Percentiles rank a stretch among this genome's conserved stretches.
These are phyloP conservation scores for Alloscopus bannaensis DNA, from an alignment of 2,888 invertebrate genomes.

Conservation along the genomic window DNA sequence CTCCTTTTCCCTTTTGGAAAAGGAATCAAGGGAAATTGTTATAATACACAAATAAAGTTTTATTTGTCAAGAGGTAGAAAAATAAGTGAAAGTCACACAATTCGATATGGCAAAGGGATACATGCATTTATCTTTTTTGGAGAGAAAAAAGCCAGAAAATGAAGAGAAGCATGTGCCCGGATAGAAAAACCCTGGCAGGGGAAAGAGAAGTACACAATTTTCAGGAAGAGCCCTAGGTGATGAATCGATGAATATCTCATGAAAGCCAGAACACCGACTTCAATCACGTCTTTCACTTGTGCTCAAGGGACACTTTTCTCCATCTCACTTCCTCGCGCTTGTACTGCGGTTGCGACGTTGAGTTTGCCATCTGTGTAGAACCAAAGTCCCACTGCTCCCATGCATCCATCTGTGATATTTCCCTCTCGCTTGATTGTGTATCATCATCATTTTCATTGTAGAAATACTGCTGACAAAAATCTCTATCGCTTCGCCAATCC, in stretches of 20 bases:
- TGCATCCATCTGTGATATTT: too few relatives aligned
- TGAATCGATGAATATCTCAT: conserved; percentile 59
- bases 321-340: conserved; percentile 38
- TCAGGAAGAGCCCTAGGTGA: conserved; percentile 39
- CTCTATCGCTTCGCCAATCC: background rate
- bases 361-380: too few relatives aligned
- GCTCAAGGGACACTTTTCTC: conserved; percentile 54
- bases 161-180: conserved; percentile 11
- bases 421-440: background rate
- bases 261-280: conserved; percentile 56
- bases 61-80: background rate
- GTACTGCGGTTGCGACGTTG: too few relatives aligned
- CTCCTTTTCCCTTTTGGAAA: conserved; percentile 10
- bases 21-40: conserved; percentile 38
- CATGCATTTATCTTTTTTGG: conserved; percentile 29
- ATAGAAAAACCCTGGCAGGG: background rate
- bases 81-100: too few relatives aligned
- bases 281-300: conserved; percentile 49
- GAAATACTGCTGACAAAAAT: too few relatives aligned
- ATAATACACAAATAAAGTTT: conserved; percentile 45
- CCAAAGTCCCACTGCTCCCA: background rate
- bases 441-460: conserved; percentile 6
- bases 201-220: background rate
- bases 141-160: conserved; percentile 3
- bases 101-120: too few relatives aligned